phyloP scores from a whole-genome alignment of 1,140 invertebrate species.

The Thrips palmi region DNA sequence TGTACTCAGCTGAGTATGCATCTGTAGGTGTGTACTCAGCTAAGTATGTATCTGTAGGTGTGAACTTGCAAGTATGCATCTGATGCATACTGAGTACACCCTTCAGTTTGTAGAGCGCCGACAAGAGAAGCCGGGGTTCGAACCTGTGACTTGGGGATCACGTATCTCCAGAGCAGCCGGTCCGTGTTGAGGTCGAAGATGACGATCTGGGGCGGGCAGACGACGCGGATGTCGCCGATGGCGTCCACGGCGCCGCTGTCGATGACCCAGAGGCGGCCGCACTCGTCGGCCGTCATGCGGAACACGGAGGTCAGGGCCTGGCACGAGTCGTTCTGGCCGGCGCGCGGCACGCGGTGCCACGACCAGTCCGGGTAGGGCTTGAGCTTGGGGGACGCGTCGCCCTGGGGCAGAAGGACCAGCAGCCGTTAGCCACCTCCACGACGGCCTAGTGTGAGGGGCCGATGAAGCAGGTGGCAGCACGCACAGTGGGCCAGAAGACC shows the following conservation, averaged over 20 bases:
- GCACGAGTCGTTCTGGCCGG: constrained; percentile 37
- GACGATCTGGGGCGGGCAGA: constrained; percentile 54
- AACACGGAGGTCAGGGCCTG: constrained; percentile 54
- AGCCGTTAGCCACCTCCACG: no score
- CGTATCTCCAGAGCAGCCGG: constrained; percentile 34
- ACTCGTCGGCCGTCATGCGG: constrained; percentile 47
- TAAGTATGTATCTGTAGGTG: no score
- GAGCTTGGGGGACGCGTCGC: constrained; percentile 37
- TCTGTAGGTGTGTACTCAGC: no score
- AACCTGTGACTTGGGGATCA: constrained; percentile 40
- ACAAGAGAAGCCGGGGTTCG: no score
- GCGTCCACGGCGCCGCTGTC: constrained; percentile 58
- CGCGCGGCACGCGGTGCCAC: no score
- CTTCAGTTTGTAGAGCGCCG: no score
- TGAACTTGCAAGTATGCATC: no score
- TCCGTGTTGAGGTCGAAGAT: constrained; percentile 51
- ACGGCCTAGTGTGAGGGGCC: no score
- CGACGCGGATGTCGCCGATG: constrained; percentile 39
- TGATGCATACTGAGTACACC: no score
- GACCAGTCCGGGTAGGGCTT: constrained; percentile 55
- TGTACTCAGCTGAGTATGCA: no score
- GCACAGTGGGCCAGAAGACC: no score
- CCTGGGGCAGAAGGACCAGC: constrained; percentile 9
- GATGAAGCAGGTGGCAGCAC: no score
- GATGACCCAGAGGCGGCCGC: constrained; percentile 48